These are phyloP conservation scores for Pelobates fuscus DNA, from an alignment of 2,113 vertebrate species.

Conservation along the genomic window DNA sequence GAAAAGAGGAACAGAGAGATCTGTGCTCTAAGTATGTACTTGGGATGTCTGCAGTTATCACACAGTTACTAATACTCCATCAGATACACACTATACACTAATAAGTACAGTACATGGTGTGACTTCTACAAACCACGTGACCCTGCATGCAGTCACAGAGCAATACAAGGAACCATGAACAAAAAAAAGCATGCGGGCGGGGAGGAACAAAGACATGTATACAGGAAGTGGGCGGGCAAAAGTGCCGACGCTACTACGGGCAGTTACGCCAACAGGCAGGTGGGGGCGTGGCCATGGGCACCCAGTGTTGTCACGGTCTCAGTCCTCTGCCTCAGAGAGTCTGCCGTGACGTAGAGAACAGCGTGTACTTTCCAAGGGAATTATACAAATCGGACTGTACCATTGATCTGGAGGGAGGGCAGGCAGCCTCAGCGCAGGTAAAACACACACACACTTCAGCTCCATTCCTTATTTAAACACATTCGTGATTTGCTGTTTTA, in stretches of 20 bases:
- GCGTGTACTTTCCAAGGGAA: slow-evolving; percentile 43
- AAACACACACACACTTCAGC: neutral
- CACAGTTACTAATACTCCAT: too few relatives aligned
- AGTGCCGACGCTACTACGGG: neutral
- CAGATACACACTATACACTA: too few relatives aligned
- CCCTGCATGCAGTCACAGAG: too few relatives aligned
- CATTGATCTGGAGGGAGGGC: neutral
- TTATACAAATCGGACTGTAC: slow-evolving; percentile 15
- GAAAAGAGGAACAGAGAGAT: too few relatives aligned
- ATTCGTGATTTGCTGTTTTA: neutral
- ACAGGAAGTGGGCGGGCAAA: neutral
- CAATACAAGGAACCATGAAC: neutral
- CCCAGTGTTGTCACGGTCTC: slow-evolving; percentile 26
- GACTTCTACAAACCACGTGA: neutral
- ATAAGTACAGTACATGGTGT: neutral
- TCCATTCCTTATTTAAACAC: too few relatives aligned
- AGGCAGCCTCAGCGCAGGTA: neutral
- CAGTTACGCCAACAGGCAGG: neutral
- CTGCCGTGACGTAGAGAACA: slow-evolving; percentile 19
- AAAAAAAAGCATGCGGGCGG: neutral
- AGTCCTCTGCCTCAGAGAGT: slow-evolving; percentile 8
- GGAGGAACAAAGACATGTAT: neutral
- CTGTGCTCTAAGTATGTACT: too few relatives aligned
- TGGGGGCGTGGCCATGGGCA: neutral
- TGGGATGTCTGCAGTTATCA: too few relatives aligned